Base-by-base conservation (phyloP, 2,888 invertebrate species). In the Diogma glabrata region DNA sequence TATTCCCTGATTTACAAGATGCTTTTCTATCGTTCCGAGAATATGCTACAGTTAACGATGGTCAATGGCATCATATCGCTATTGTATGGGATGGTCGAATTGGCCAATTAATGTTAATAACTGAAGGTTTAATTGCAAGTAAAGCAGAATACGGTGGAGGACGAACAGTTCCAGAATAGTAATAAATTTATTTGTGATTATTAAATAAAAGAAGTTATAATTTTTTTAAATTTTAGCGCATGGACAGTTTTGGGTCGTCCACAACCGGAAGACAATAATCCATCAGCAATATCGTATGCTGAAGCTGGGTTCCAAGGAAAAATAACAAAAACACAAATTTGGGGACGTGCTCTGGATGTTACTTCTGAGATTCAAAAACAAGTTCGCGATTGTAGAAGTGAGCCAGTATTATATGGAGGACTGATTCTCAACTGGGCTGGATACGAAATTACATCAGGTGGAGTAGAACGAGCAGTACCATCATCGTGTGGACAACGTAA, bases 231-330 rank as follows among this genome's bases (percentile, higher is more conserved):
- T 50, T 50, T 45, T 67, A 89, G 88, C 70, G 87, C 87, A 43
- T 95, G 93, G 92, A 83, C 90, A 40, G 90, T 91, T 28, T 73
- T 95, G 43, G 95, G 94, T 50, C 89, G 90, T 64, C 92, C 93
- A 47, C 82, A 87, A 64, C 81, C 82, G 8, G 85, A 86, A 57
- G 83, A 81, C 64, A 67, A 70, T 5, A 61, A 60, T 30, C 61
- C 66, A 36, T 61, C 64, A 3, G 76, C 82, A n/a, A 63, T 67
- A 2, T 76, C 81, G 17, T 90, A 89, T 62, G 84, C 87, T 0
- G 91, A 91, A 69, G 75, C 84, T 43, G 93, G 93, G n/a, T 94
- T 94, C 82, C 90, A 91, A 75, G 96, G 96, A 23, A 89, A 91
- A 60, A 72, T 96, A 36, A 93, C 92, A 8, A 89, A 94, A 69